Percentiles rank a stretch among this genome's conserved stretches.
These are phyloP conservation scores for Uloborus diversus DNA, from an alignment of 1,140 invertebrate species.

Conservation along the genomic window DNA sequence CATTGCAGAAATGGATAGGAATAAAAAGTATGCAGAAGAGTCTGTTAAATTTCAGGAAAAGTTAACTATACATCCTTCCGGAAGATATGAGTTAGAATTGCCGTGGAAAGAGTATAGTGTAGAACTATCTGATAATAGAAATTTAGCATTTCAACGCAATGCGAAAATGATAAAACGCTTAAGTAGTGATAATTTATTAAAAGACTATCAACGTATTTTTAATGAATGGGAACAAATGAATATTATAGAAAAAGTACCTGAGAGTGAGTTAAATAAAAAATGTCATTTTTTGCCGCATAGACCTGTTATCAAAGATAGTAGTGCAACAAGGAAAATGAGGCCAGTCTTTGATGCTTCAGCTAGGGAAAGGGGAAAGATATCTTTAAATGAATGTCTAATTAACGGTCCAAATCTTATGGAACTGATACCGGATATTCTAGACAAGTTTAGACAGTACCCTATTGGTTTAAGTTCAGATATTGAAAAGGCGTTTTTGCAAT, in stretches of 20 bases:
- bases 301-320: constrained; percentile 1
- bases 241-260: constrained; percentile 9
- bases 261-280: background rate
- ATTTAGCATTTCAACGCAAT: background rate
- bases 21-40: no score
- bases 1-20: no score
- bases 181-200: background rate
- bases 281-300: constrained; percentile 5
- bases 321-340: background rate
- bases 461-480: no score
- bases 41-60: no score
- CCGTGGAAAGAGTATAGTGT: background rate
- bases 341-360: constrained; percentile 36
- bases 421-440: no score
- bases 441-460: no score
- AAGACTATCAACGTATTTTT: constrained; percentile 12
- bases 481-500: no score
- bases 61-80: constrained; percentile 1
- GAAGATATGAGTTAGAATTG: background rate
- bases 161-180: background rate
- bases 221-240: constrained; percentile 18
- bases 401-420: constrained; percentile 60
- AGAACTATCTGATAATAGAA: constrained; percentile 10
- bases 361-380: constrained; percentile 50
- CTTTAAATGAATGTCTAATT: constrained; percentile 53